Percentiles rank a stretch among this genome's conserved stretches.
Evolutionary conservation across 2,113 vertebrate genomes (phyloP).

Genomic region (Leptosomus discolor): DNA sequence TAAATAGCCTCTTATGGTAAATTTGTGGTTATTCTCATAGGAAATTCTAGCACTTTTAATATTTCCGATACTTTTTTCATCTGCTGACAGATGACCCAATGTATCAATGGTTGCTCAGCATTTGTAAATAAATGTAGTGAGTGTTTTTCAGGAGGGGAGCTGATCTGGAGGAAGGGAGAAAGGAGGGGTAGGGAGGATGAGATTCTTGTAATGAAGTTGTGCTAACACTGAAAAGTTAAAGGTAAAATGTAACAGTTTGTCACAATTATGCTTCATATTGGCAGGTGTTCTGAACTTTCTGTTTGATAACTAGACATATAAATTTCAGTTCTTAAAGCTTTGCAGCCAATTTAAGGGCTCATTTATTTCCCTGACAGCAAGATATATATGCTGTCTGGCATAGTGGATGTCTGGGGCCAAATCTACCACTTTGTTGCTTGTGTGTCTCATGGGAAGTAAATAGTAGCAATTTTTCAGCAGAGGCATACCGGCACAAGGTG

Average conservation of each 20-base stretch:
- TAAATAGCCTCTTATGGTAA: background rate
- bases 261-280: conserved; percentile 85
- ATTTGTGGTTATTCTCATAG: background rate
- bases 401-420: conserved; percentile 79
- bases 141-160: background rate
- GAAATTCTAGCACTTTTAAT: background rate
- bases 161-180: background rate
- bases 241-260: conserved; percentile 83
- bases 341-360: conserved; percentile 86
- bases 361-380: conserved; percentile 86
- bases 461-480: conserved; percentile 81
- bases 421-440: conserved; percentile 75
- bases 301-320: conserved; percentile 87
- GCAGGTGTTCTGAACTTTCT: conserved; percentile 85
- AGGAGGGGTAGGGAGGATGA: background rate
- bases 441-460: conserved; percentile 78
- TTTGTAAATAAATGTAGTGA: background rate
- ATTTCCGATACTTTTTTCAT: background rate
- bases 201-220: conserved; percentile 60
- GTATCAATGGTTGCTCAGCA: background rate
- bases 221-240: conserved; percentile 73
- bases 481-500: conserved; percentile 72
- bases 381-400: conserved; percentile 79
- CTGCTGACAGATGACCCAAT: background rate
- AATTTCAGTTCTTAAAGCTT: conserved; percentile 86